These are phyloP conservation scores for Euleptes europaea DNA, from an alignment of 2,113 vertebrate species.

Conservation along the genomic window DNA sequence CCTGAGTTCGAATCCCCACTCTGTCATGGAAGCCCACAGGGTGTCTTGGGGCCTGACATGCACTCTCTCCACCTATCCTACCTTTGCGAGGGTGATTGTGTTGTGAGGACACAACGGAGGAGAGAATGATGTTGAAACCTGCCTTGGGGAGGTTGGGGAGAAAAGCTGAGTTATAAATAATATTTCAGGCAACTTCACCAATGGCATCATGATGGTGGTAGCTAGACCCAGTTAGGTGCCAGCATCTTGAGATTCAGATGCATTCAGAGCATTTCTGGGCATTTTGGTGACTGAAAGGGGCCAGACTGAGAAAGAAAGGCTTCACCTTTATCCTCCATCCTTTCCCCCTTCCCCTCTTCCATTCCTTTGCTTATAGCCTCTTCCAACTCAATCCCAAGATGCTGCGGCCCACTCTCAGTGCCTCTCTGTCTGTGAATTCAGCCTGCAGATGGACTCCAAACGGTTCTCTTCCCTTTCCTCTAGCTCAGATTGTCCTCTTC, in stretches of 20 bases:
- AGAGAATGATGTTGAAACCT: no score
- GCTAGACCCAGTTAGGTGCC: background rate
- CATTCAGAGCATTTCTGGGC: background rate
- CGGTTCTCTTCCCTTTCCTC: background rate
- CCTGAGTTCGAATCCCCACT: no score
- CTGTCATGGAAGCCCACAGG: no score
- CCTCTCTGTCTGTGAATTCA: background rate
- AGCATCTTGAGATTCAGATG: background rate
- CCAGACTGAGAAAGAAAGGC: no score
- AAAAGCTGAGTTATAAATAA: no score
- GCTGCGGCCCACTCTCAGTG: background rate
- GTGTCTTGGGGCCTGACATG: no score
- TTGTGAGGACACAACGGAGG: no score
- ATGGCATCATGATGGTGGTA: background rate
- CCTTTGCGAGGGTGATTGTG: no score
- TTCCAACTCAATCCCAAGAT: background rate
- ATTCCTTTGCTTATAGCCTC: background rate
- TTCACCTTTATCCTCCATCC: background rate
- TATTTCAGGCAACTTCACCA: no score
- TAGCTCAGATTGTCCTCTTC: background rate
- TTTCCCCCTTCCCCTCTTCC: background rate
- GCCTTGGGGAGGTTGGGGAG: no score
- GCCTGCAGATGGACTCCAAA: background rate
- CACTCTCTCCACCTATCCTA: no score
- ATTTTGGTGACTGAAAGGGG: background rate